phyloP scores from a whole-genome alignment of 2,888 invertebrate species.

The Oligia latruncula region DNA sequence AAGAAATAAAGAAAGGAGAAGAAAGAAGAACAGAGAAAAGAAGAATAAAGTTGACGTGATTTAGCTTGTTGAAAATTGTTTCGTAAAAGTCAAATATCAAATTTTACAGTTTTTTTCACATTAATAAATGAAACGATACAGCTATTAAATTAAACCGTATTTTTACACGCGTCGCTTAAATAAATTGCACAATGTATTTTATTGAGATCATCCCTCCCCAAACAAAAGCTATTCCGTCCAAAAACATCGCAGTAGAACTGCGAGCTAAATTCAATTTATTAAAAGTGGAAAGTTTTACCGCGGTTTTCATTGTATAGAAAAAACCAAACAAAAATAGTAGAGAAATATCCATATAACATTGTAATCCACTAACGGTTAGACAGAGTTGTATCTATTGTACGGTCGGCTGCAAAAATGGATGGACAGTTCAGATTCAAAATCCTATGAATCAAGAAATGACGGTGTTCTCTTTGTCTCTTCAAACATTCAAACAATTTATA shows the following conservation, averaged over 20 bases:
- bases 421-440: too few species aligned
- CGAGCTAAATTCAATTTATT: constrained; percentile 55
- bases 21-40: too few species aligned
- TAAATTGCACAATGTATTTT: constrained; percentile 43
- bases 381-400: background rate
- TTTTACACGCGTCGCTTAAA: constrained; percentile 36
- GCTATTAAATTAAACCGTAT: constrained; percentile 27
- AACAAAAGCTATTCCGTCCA: constrained; percentile 43
- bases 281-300: constrained; percentile 38
- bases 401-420: too few species aligned
- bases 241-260: constrained; percentile 47
- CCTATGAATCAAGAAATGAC: too few species aligned
- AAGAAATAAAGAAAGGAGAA: too few species aligned
- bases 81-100: background rate
- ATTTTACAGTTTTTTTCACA: background rate
- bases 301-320: constrained; percentile 16
- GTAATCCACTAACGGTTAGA: accelerated
- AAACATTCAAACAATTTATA: too few species aligned
- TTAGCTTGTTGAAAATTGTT: background rate
- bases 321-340: constrained; percentile 20
- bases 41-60: background rate
- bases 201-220: constrained; percentile 51
- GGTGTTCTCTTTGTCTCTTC: too few species aligned
- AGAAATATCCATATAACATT: constrained; percentile 6
- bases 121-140: background rate